phyloP scores from a whole-genome alignment of 2,113 vertebrate genomes.

The Tetraodon nigroviridis region DNA sequence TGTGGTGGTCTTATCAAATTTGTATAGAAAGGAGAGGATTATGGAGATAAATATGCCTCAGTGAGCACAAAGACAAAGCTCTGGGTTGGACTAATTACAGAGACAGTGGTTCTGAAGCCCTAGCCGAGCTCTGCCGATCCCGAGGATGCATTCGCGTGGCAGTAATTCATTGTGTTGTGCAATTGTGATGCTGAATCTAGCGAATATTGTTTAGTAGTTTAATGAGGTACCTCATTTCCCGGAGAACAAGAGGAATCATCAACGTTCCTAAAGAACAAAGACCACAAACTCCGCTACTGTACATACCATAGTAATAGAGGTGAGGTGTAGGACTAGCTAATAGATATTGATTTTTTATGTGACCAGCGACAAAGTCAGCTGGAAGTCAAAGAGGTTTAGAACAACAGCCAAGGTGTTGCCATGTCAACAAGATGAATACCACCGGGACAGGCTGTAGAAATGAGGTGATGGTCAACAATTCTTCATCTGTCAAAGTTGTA shows the following conservation, averaged over 20 bases:
- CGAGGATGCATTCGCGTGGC: constrained; percentile 33
- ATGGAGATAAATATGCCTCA: constrained; percentile 36
- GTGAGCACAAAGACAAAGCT: constrained; percentile 30
- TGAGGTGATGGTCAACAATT: too few relatives aligned
- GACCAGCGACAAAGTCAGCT: too few relatives aligned
- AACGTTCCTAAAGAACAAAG: neutral
- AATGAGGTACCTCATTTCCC: constrained; percentile 35
- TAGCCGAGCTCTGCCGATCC: constrained; percentile 29
- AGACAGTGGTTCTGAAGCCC: constrained; percentile 26
- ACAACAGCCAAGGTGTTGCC: too few relatives aligned
- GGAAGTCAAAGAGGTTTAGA: too few relatives aligned
- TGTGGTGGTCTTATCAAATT: constrained; percentile 16
- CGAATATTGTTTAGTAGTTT: constrained; percentile 43
- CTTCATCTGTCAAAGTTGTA: too few relatives aligned
- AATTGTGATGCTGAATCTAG: constrained; percentile 12
- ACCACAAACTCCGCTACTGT: too few relatives aligned
- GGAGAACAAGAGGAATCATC: constrained; percentile 28
- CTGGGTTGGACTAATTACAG: constrained; percentile 41
- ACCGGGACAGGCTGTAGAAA: too few relatives aligned
- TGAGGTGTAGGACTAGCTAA: too few relatives aligned
- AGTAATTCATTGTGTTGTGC: constrained; percentile 25
- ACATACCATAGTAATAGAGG: too few relatives aligned
- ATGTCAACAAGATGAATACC: too few relatives aligned
- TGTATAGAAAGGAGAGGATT: constrained; percentile 25
- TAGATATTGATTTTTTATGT: too few relatives aligned